These are phyloP conservation scores for Thalassaphorura encarpata DNA, from an alignment of 1,140 invertebrate genomes.

Conservation along the genomic window DNA sequence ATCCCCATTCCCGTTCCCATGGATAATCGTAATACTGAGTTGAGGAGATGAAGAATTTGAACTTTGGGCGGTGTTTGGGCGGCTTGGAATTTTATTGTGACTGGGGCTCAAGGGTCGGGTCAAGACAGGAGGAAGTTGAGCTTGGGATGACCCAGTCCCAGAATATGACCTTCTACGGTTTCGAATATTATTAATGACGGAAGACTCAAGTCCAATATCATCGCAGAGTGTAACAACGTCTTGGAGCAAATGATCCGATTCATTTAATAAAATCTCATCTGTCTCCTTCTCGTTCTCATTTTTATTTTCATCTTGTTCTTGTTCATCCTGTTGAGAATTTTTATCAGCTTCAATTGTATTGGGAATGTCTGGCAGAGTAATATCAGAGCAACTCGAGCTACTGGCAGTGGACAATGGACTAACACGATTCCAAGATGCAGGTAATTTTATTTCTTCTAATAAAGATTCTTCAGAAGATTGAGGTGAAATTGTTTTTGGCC, in stretches of 20 bases:
- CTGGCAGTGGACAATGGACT: too few species aligned
- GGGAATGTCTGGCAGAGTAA: too few species aligned
- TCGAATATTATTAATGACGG: background rate
- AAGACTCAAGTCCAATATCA: conserved; percentile 2
- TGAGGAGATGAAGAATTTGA: conserved; percentile 5
- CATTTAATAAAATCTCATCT: background rate
- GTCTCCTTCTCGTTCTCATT: background rate
- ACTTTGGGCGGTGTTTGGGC: background rate
- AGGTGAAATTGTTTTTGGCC: too few species aligned
- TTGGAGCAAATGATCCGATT: conserved; percentile 7
- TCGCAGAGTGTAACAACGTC: conserved; percentile 15
- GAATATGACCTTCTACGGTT: background rate
- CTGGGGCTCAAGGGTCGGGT: background rate
- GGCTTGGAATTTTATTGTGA: background rate
- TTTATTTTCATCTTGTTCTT: too few species aligned
- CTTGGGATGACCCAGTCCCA: background rate
- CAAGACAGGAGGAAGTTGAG: background rate
- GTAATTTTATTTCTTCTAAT: too few species aligned
- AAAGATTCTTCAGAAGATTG: too few species aligned
- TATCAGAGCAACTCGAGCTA: too few species aligned
- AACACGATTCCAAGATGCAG: too few species aligned
- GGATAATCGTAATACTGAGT: too few species aligned
- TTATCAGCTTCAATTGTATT: too few species aligned
- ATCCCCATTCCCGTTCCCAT: too few species aligned
- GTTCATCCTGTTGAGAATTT: too few species aligned